Evolutionary conservation across 1,140 invertebrate species (phyloP), one percentile per base, ranked within the genome.

Genomic region (Nomia melanderi): DNA sequence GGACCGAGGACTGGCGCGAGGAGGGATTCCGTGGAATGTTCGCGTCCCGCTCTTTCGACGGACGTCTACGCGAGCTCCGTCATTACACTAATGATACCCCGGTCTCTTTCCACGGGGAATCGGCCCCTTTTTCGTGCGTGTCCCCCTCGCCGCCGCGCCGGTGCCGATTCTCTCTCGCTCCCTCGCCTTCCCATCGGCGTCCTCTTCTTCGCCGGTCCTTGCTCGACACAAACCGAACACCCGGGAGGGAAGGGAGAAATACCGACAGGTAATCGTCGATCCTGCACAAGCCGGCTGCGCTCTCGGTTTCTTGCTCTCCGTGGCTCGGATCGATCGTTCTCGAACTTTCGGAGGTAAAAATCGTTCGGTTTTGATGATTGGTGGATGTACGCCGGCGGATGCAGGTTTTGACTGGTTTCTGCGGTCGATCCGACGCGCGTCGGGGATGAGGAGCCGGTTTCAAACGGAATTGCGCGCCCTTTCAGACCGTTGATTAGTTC

Each of bases 41-140:
- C 71, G 12, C 9, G n/a, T 17, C 41, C 25, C 53, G 57, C 11
- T 65, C 63, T 11, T 23, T 39, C 27, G 41, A 8, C n/a, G n/a
- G n/a, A n/a, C 14, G 41, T 59, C 53, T 41, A n/a, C 44, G 12
- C 76, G 81, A 77, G 77, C 84, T 83, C 81, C 86, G 79, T 88
- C 86, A 88, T 90, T 87, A 88, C 87, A 79, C 83, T 88, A 88
- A 89, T 88, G 87, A 89, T 89, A 88, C 84, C 81, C 82, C 74
- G 66, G 63, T 64, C 70, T 80, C 50, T 66, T 78, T 80, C 76
- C 80, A 66, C 69, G 50, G 63, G 60, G 74, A 79, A 82, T 77
- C 73, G 71, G 39, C 56, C 63, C 71, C 79, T 85, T 82, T 81
- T 83, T 83, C 62, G 74, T 75, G 77, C 70, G 66, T 83, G 75